Percentiles rank a stretch among this genome's conserved stretches.
These are phyloP conservation scores for Drosophila pseudoananassae DNA, from an alignment of 1,140 invertebrate species.

Conservation along the genomic window DNA sequence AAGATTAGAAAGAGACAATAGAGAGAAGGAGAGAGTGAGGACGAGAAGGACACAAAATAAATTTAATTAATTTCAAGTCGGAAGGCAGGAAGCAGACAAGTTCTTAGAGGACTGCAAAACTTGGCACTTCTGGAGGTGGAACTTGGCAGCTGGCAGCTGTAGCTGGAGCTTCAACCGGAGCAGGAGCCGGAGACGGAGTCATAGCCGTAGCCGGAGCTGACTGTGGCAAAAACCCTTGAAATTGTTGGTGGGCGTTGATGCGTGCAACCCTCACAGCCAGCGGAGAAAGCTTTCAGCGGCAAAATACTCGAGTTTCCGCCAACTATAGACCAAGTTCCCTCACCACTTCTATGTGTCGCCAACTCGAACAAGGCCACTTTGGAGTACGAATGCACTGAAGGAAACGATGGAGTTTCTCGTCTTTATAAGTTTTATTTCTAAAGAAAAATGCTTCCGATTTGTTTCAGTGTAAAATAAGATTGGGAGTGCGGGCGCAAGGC, in stretches of 20 bases:
- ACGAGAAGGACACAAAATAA: constrained; percentile 61
- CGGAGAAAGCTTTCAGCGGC: constrained; percentile 79
- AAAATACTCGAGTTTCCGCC: constrained; percentile 78
- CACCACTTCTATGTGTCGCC: constrained; percentile 41
- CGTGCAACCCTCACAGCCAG: constrained; percentile 73
- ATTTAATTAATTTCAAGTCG: constrained; percentile 77
- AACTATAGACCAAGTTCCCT: constrained; percentile 21
- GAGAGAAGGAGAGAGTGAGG: not conserved
- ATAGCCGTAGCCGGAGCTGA: constrained; percentile 18
- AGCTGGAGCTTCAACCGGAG: not conserved
- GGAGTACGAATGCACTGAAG: constrained; percentile 24
- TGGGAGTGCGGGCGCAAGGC: constrained; percentile 70
- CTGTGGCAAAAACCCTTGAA: constrained; percentile 74
- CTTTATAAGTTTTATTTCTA: not conserved
- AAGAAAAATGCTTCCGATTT: not conserved
- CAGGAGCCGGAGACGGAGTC: not conserved
- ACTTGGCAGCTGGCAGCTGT: constrained; percentile 49
- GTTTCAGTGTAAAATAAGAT: constrained; percentile 6
- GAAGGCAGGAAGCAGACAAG: constrained; percentile 72
- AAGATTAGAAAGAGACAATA: constrained; percentile 35
- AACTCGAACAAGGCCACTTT: constrained; percentile 79
- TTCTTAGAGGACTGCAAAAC: constrained; percentile 67
- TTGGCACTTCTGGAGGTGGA: constrained; percentile 48
- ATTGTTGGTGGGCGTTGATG: constrained; percentile 82
- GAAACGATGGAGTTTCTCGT: not conserved